Evolutionary conservation across 2,888 invertebrate species (phyloP).

Genomic region (Atherix ibis): DNA sequence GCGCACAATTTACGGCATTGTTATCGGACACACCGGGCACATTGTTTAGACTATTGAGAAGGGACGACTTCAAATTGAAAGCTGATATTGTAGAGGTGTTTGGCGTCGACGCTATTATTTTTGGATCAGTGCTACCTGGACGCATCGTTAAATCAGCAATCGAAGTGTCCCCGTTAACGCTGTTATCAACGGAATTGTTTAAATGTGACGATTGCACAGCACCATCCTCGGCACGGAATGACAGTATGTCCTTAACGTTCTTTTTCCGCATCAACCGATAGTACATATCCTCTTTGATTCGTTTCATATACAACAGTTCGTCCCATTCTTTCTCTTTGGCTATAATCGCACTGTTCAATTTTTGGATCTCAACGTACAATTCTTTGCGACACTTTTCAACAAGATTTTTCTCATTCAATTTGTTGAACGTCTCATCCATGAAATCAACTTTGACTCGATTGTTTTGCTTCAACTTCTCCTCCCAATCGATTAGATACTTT

Average conservation of each 20-base stretch:
- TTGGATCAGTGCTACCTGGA: too few relatives aligned
- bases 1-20: too few relatives aligned
- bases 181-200: background rate
- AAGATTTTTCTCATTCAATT: slow-evolving; percentile 43
- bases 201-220: slow-evolving; percentile 3
- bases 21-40: too few relatives aligned
- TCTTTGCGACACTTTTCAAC: slow-evolving; percentile 49
- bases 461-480: slow-evolving; percentile 38
- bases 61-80: too few relatives aligned
- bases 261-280: slow-evolving; percentile 53
- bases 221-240: slow-evolving; percentile 17
- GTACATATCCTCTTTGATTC: slow-evolving; percentile 69
- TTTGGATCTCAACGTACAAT: slow-evolving; percentile 48
- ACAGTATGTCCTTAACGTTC: slow-evolving; percentile 37
- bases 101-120: too few relatives aligned
- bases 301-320: slow-evolving; percentile 62
- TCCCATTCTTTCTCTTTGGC: slow-evolving; percentile 81
- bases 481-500: slow-evolving; percentile 37
- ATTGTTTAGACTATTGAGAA: too few relatives aligned
- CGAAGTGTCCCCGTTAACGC: background rate
- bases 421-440: slow-evolving; percentile 44
- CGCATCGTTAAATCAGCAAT: too few relatives aligned
- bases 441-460: slow-evolving; percentile 46
- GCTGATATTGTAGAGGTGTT: background rate
- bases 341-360: slow-evolving; percentile 54